phyloP scores from a whole-genome alignment of 2,113 vertebrate species.

The Pituophis catenifer region DNA sequence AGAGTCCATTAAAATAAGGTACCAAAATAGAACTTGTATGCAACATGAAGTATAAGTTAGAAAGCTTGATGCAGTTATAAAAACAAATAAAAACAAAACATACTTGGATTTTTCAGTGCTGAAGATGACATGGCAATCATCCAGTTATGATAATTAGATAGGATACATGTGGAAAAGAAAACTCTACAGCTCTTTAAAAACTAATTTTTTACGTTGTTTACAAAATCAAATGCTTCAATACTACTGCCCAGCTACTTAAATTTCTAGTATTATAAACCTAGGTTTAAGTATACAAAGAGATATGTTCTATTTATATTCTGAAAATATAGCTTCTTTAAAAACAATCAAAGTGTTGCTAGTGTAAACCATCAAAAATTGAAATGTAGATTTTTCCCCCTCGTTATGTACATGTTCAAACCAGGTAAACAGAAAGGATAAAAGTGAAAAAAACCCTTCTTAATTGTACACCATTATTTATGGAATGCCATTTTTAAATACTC shows the following conservation, averaged over 20 bases:
- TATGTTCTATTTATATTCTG: not conserved
- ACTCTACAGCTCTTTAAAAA: conserved; percentile 55
- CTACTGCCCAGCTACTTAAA: not conserved
- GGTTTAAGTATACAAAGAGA: not conserved
- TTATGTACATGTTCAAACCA: not conserved
- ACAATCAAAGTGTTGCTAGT: not conserved
- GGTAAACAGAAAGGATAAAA: not conserved
- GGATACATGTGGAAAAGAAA: conserved; percentile 58
- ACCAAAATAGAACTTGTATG: not conserved
- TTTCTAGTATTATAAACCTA: not conserved
- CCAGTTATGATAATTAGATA: conserved; percentile 31
- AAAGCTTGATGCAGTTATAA: not conserved
- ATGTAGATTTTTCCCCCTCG: not conserved
- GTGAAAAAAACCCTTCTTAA: not conserved
- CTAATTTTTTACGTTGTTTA: conserved; percentile 23
- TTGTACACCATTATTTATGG: not conserved
- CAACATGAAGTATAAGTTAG: not conserved
- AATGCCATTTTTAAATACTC: not conserved
- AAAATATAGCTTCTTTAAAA: not conserved
- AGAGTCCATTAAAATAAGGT: not conserved
- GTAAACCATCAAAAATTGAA: not conserved
- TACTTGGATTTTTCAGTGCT: conserved; percentile 24
- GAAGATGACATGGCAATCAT: conserved; percentile 52
- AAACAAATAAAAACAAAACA: conserved; percentile 20
- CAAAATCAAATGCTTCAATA: conserved; percentile 29